phyloP scores from a whole-genome alignment of 2,888 invertebrate genomes.

The Melipona bicolor region DNA sequence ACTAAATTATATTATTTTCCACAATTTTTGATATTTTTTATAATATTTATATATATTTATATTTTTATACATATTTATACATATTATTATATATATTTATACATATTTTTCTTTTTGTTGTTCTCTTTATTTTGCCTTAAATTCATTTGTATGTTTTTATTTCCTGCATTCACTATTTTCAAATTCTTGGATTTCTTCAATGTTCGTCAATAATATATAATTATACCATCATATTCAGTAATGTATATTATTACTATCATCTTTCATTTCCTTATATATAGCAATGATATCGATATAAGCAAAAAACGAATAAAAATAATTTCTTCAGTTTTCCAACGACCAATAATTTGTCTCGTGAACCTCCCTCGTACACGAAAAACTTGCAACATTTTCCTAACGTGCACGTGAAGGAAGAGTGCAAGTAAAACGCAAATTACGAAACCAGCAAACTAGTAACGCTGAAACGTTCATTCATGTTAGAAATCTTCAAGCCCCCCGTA shows the following conservation, averaged over 20 bases:
- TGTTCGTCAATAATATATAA: neutral
- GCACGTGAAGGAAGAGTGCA: conserved; percentile 14
- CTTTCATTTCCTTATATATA: neutral
- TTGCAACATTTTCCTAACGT: neutral
- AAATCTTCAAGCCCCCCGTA: neutral
- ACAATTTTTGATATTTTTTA: neutral
- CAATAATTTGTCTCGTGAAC: neutral
- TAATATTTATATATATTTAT: neutral
- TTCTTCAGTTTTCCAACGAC: neutral
- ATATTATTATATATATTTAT: too few species aligned
- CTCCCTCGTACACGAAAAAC: neutral
- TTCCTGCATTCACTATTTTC: neutral
- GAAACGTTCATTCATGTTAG: conserved; percentile 2
- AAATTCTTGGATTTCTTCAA: too few species aligned
- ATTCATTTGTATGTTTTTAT: neutral
- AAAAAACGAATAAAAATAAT: neutral
- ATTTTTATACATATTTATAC: too few species aligned
- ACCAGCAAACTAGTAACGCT: conserved; percentile 21
- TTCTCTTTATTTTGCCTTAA: neutral
- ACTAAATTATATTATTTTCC: neutral
- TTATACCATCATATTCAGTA: neutral
- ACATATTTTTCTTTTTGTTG: too few species aligned
- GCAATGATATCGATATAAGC: neutral
- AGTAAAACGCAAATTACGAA: conserved; percentile 30
- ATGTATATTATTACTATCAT: neutral